phyloP scores from a whole-genome alignment of 2,888 invertebrate species.

The Tipula lateralis region DNA sequence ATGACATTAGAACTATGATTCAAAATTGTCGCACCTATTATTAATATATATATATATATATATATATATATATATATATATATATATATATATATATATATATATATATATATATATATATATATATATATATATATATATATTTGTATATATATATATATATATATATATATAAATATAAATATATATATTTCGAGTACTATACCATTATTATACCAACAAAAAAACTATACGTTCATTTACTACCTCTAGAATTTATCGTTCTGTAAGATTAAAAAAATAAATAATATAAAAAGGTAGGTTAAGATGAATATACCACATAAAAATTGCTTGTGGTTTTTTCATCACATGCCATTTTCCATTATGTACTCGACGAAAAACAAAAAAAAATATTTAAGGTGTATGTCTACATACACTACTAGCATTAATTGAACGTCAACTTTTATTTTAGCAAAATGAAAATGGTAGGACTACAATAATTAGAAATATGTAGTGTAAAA shows the following conservation, averaged over 20 bases:
- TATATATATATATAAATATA: not conserved
- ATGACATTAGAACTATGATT: too few species aligned
- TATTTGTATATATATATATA: too few species aligned
- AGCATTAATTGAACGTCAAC: not conserved
- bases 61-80: too few species aligned
- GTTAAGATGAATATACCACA: conserved; percentile 4
- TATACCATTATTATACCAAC: not conserved
- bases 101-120: too few species aligned
- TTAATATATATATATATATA: too few species aligned
- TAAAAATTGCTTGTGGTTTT: conserved; percentile 7
- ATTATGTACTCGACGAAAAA: not conserved
- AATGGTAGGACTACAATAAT: not conserved
- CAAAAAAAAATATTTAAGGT: not conserved
- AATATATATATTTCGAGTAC: not conserved
- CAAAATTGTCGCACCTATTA: too few species aligned
- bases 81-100: too few species aligned
- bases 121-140: too few species aligned
- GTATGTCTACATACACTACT: not conserved
- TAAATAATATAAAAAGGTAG: not conserved
- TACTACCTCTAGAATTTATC: not conserved
- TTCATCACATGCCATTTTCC: not conserved
- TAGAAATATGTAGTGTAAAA: conserved; percentile 1
- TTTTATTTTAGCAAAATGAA: conserved; percentile 4
- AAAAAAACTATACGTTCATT: not conserved
- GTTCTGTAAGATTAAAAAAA: not conserved